These are phyloP conservation scores for Ernsta delagoae DNA, from an alignment of 2,888 invertebrate species.

Conservation along the genomic window DNA sequence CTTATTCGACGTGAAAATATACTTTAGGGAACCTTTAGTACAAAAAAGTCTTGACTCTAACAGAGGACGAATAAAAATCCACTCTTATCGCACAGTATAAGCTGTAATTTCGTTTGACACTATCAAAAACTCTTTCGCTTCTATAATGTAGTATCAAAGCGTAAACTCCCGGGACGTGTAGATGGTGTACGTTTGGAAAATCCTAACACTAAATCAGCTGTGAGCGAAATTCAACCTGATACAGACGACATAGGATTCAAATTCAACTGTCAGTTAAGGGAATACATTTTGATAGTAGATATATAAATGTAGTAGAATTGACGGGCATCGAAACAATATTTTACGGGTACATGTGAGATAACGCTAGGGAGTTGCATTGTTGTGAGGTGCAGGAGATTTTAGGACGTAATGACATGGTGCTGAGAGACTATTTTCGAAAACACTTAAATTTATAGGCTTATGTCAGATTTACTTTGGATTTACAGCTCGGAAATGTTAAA, in stretches of 20 bases:
- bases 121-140: conserved; percentile 2
- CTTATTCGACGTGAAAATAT: conserved; percentile 14
- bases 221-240: conserved; percentile 26
- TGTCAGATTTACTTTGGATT: conserved; percentile 28
- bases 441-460: conserved; percentile 24
- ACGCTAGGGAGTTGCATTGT: conserved; percentile 31
- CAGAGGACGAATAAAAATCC: not conserved
- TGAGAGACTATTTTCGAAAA: conserved; percentile 6
- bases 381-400: conserved; percentile 15
- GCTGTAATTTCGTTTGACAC: conserved; percentile 11
- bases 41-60: conserved; percentile 20
- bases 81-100: not conserved
- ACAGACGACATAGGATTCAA: conserved; percentile 20
- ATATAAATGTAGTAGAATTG: conserved; percentile 37
- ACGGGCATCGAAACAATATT: conserved; percentile 37
- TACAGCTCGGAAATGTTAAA: conserved; percentile 21
- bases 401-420: not conserved
- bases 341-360: conserved; percentile 36
- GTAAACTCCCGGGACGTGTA: conserved; percentile 23
- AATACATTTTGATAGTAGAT: conserved; percentile 31
- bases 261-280: conserved; percentile 19
- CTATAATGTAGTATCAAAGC: conserved; percentile 9
- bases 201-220: conserved; percentile 13
- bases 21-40: not conserved
- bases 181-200: conserved; percentile 6